Evolutionary conservation across 2,888 invertebrate species (phyloP).

Genomic region (Oscheius sp.): DNA sequence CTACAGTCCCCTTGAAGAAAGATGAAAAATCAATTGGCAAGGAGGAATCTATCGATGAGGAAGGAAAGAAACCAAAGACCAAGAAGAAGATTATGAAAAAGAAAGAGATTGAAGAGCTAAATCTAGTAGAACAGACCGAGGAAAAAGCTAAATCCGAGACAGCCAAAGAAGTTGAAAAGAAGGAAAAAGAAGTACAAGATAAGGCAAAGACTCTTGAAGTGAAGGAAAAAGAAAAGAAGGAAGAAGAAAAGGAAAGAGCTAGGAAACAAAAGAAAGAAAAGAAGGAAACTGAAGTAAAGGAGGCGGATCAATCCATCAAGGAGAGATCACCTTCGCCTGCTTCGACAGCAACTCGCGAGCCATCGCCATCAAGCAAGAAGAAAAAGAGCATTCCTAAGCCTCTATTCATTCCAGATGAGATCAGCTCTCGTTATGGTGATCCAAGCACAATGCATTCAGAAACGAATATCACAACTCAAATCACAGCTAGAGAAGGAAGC

Average conservation of each 20-base stretch:
- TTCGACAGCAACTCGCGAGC: not conserved
- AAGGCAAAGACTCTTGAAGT: not conserved
- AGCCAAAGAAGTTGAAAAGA: not conserved
- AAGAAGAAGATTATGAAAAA: constrained; percentile 28
- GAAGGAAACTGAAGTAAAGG: constrained; percentile 22
- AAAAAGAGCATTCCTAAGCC: constrained; percentile 59
- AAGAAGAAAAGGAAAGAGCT: not conserved
- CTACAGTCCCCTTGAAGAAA: too few species aligned
- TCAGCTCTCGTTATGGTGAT: constrained; percentile 63
- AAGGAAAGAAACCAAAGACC: constrained; percentile 23
- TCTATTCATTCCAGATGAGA: constrained; percentile 67
- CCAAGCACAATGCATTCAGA: constrained; percentile 57
- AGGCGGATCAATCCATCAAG: constrained; percentile 5
- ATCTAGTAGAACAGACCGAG: constrained; percentile 7
- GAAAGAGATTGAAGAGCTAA: too few species aligned
- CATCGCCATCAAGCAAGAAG: constrained; percentile 29
- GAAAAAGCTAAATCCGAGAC: constrained; percentile 8
- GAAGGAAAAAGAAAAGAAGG: constrained; percentile 27
- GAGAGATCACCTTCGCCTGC: constrained; percentile 31
- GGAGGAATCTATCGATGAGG: constrained; percentile 19
- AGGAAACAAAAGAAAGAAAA: not conserved
- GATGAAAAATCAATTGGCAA: constrained; percentile 1
- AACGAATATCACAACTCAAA: constrained; percentile 53
- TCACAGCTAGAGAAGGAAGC: constrained; percentile 54
- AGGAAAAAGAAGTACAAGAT: not conserved